phyloP scores from a whole-genome alignment of 2,797 vertebrate species.

The Astyanax mexicanus region DNA sequence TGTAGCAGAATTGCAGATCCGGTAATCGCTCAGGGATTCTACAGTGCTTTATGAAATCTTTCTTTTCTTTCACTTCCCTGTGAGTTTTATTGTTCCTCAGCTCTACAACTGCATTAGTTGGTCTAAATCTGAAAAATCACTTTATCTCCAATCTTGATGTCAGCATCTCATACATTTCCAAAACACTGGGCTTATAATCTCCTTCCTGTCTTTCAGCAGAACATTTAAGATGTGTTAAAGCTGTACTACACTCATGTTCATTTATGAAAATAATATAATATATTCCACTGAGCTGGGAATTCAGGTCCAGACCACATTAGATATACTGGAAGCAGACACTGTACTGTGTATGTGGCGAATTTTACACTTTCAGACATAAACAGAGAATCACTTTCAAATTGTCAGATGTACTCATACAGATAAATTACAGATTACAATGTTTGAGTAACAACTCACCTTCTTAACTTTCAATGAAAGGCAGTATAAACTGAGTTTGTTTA shows the following conservation, averaged over 20 bases:
- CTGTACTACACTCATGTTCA: no score
- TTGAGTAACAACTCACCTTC: no score
- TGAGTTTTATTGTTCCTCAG: neutral
- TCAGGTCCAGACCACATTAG: neutral
- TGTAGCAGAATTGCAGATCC: conserved; percentile 15
- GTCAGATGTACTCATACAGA: no score
- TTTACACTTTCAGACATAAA: no score
- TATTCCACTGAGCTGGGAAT: neutral
- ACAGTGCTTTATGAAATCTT: neutral
- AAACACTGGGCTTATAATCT: neutral
- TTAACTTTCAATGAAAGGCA: no score
- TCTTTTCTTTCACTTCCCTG: neutral
- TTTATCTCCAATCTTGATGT: neutral
- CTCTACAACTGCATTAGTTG: neutral
- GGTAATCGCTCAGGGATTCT: conserved; percentile 5
- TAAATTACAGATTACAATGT: no score
- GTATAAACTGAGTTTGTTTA: no score
- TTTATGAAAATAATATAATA: no score
- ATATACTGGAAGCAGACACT: neutral
- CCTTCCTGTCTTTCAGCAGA: neutral
- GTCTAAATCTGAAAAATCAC: neutral
- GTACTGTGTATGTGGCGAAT: neutral
- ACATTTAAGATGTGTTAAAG: neutral
- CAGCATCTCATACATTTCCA: no score
- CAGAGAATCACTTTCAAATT: no score